Base-by-base conservation (phyloP, 2,113 vertebrate species). In the Kryptolebias marmoratus region DNA sequence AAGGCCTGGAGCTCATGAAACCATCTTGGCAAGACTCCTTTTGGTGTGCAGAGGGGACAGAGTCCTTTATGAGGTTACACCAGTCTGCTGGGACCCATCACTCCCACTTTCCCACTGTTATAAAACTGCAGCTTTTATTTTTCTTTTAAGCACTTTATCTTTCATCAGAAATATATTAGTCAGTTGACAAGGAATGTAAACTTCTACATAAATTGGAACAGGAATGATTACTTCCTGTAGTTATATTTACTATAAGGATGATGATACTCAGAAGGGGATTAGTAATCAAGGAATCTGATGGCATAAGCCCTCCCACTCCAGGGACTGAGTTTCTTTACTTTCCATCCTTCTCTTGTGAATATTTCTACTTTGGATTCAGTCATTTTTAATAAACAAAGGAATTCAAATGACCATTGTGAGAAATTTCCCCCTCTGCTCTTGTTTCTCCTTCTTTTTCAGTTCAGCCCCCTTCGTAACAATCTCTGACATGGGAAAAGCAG, bases 121-220 rank as follows among this genome's bases (percentile, higher is more conserved):
- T 88, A 91, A 91, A 90, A 94, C 94, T 80, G 80, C 82, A 94
- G 93, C 91, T 92, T 67, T 55, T 84, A 75, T 87, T 83, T 90
- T 88, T 83, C 72, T 74, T 86, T 56, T 22, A 11, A 59, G 90
- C 79, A 91, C 87, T 95, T 95, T 95, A 95, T 96, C 94, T 95
- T 95, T 94, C 89, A 95, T 96, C 93, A 91, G 92, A 94, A 94
- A 93, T 93, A 93, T 94, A 95, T 94, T 91, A 91, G 89, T 94
- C 88, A 71, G 75, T 52, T 62, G 92, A 84, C 80, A 75, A 59
- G 79, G 82, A 93, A 93, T 92, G 86, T 94, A 95, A 97, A 95
- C 88, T 93, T 85, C 64, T 85, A 81, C 91, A 90, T 93, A 93
- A 95, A 94, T 95, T 95, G 87, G 91, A 88, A 88, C 73, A 94